phyloP scores from a whole-genome alignment of 2,888 invertebrate genomes.

The Drosophila nr. perissopoda region DNA sequence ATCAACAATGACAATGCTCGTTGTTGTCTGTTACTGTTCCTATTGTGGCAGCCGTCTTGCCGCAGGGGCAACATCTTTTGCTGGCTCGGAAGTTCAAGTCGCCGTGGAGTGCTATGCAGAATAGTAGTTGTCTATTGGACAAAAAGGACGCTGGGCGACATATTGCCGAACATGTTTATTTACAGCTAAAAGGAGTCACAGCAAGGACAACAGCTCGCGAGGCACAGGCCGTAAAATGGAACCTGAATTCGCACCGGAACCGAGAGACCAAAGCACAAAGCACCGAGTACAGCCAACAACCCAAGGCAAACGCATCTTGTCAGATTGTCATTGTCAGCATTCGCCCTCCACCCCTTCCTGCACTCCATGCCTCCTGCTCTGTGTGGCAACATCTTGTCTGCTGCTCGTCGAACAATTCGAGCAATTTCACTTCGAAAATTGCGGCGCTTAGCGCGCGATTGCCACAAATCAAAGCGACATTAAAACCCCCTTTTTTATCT shows the following conservation, averaged over 20 bases:
- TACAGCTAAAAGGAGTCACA: slow-evolving; percentile 58
- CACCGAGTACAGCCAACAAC: not conserved
- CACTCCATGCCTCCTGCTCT: not conserved
- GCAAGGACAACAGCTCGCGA: slow-evolving; percentile 61
- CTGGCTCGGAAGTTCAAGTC: slow-evolving; percentile 42
- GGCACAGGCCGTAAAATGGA: slow-evolving; percentile 17
- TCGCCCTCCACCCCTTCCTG: not conserved
- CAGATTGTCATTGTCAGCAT: slow-evolving; percentile 36
- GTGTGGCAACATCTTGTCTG: slow-evolving; percentile 22
- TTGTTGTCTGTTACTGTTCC: not conserved
- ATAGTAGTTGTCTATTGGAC: slow-evolving; percentile 23
- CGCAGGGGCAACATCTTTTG: slow-evolving; percentile 55
- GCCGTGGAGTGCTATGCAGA: slow-evolving; percentile 14
- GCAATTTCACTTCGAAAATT: slow-evolving; percentile 80
- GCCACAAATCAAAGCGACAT: slow-evolving; percentile 81
- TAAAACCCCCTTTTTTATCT: slow-evolving; percentile 39
- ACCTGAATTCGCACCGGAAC: slow-evolving; percentile 42
- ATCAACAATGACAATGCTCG: slow-evolving; percentile 42
- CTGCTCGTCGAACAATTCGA: slow-evolving; percentile 71
- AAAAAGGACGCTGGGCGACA: slow-evolving; percentile 56
- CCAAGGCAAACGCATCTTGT: slow-evolving; percentile 39
- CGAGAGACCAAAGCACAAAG: slow-evolving; percentile 20
- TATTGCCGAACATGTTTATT: slow-evolving; percentile 78
- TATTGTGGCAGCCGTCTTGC: slow-evolving; percentile 24
- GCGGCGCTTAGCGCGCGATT: slow-evolving; percentile 79